Evolutionary conservation across 2,113 vertebrate species (phyloP), one percentile per base, ranked within the genome.

Genomic region (Daboia siamensis): DNA sequence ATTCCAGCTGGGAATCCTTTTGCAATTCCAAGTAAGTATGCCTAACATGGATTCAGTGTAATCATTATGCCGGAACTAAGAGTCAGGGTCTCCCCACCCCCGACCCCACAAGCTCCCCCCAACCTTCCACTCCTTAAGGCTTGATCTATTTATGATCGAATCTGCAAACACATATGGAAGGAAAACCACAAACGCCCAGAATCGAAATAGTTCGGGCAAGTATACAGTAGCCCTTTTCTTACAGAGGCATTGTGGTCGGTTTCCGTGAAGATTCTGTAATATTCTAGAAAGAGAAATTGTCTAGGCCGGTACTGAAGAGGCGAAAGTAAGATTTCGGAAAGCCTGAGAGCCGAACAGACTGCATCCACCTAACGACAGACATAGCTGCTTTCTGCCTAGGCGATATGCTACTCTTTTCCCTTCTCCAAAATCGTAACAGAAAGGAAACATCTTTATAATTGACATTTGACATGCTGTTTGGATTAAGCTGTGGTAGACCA

Each of bases 391-490:
- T 88, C 84, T 87, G 89, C 88, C 8, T 46, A 0, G 29, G 8
- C 24, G 48, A 26, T 9, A n/a, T 55, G 5, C 46, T 10, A 59
- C 20, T 84, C 69, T 57, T 46, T 20, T 9, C 26, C 87, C 52
- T 20, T 39, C 48, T 33, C 54, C 46, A 84, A 57, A 94, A 95
- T 44, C 17, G 95, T 95, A 97, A 96, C 93, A 95, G 96, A 96
- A 97, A 97, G 96, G 96, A 97, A 97, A 97, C 97, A 97, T 97
- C 97, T 97, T 96, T 97, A 96, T 98, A 98, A 98, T 97, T 98
- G 97, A 97, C 97, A 97, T 97, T 97, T 97, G 97, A 98, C 97
- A 96, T 96, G 97, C 96, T 96, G 97, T 97, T 97, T 97, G 97
- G 96, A 94, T 96, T 96, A 96, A 95, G 96, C 97, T 96, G 96